These are phyloP conservation scores for Gymnoscelis rufifasciata DNA, from an alignment of 2,888 invertebrate genomes.

Conservation along the genomic window DNA sequence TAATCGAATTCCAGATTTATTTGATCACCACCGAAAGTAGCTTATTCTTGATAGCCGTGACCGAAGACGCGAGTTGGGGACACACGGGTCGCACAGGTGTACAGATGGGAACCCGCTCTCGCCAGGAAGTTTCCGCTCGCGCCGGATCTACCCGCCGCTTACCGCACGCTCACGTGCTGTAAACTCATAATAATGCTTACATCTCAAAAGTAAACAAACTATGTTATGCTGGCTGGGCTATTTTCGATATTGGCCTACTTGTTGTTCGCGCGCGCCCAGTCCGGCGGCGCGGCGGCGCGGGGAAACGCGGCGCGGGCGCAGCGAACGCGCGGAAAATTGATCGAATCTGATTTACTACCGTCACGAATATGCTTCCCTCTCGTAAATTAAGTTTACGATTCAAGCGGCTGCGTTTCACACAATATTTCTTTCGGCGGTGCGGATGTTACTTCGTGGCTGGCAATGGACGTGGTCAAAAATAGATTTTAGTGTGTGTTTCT, in stretches of 20 bases:
- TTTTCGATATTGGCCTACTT: slow-evolving; percentile 25
- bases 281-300: slow-evolving; percentile 6
- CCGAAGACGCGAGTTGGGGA: no score
- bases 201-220: slow-evolving; percentile 24
- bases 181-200: slow-evolving; percentile 7
- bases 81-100: no score
- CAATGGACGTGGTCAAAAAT: slow-evolving; percentile 72
- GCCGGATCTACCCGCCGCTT: not conserved
- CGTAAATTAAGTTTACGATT: slow-evolving; percentile 50
- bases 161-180: not conserved
- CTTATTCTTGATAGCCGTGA: no score
- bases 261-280: slow-evolving; percentile 15
- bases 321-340: slow-evolving; percentile 28
- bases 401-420: slow-evolving; percentile 45
- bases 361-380: slow-evolving; percentile 36
- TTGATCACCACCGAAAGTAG: no score
- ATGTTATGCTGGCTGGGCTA: slow-evolving; percentile 16
- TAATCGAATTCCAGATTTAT: no score
- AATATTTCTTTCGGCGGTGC: slow-evolving; percentile 58
- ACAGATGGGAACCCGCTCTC: no score
- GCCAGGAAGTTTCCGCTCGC: no score
- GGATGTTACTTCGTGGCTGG: slow-evolving; percentile 67
- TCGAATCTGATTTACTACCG: slow-evolving; percentile 41
- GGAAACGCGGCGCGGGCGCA: no score
- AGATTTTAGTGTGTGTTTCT: slow-evolving; percentile 70